Evolutionary conservation across 2,888 invertebrate genomes (phyloP).

Genomic region (Argyra leucocephala): DNA sequence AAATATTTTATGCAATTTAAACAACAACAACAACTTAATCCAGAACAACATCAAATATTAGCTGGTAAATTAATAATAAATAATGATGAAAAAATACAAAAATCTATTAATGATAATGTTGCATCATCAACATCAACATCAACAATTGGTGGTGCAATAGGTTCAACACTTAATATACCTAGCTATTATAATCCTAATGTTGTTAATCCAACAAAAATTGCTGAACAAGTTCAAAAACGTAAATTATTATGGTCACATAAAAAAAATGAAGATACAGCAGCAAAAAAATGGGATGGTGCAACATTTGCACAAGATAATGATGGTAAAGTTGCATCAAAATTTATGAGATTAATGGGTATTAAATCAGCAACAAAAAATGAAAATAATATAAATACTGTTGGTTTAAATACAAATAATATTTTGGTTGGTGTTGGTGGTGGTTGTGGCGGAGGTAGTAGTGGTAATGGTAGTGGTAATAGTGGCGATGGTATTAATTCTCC

Average conservation of each 20-base stretch:
- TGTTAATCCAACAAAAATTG: conserved; percentile 68
- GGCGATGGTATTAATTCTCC: conserved; percentile 15
- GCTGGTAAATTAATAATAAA: not conserved
- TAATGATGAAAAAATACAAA: not conserved
- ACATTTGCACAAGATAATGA: conserved; percentile 85
- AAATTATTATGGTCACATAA: conserved; percentile 86
- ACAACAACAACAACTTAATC: not conserved
- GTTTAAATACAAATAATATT: too few species aligned
- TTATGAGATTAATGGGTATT: conserved; percentile 94
- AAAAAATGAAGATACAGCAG: conserved; percentile 45
- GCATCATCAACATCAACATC: too few species aligned
- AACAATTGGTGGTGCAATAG: not conserved
- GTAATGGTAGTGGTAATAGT: conserved; percentile 10
- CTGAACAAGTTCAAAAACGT: conserved; percentile 82
- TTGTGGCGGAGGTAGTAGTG: conserved; percentile 12
- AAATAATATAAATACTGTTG: not conserved
- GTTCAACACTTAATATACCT: conserved; percentile 38
- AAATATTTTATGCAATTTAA: conserved; percentile 4
- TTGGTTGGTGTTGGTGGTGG: not conserved
- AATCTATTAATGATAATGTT: not conserved
- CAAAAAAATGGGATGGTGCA: conserved; percentile 64
- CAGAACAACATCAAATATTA: not conserved
- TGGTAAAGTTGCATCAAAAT: conserved; percentile 87
- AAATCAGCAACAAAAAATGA: conserved; percentile 45
- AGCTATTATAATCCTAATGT: conserved; percentile 67